Evolutionary conservation across 2,888 invertebrate genomes (phyloP), one percentile per base, ranked within the genome.

Genomic region (Ornithoptera priamus): DNA sequence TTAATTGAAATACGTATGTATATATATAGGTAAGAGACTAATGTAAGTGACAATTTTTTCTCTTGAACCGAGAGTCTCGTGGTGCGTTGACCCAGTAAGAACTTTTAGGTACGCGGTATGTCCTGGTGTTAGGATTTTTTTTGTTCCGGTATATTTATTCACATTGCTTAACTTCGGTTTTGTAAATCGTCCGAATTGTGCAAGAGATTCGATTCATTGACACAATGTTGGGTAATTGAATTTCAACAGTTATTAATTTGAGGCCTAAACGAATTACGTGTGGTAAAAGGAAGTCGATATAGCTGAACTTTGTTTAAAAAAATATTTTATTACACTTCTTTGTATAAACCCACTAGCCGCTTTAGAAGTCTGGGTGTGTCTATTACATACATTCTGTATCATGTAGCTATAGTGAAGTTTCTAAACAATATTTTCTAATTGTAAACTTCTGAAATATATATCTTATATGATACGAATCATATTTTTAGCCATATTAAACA

Each of bases 81-180:
- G 72, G 79, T 82, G 80, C 82, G 85, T 84, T 84, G 87, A 82
- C 86, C 87, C 78, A 85, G 77, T 84, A 80, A 78, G 75, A 74
- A 74, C 77, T 75, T 78, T 62, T 78, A 77, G 79, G 79, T 80
- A n/a, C 84, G 82, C 85, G 85, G 82, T 82, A 81, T 70, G 73
- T 74, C 69, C 73, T 62, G 65, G 70, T 67, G 67, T 77, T 75
- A 76, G 75, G 76, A 82, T 68, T 78, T 78, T 77, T 74, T 75
- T 76, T 78, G 77, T 78, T 72, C 73, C 73, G 36, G 57, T 70
- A 65, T 76, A 76, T 78, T 80, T 80, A 78, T 78, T 79, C 77
- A 73, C 72, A 75, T 53, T 56, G 50, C 30, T 62, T 53, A 18
- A 50, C 53, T 60, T 30, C 20, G 58, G 8, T 68, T 68, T 60